phyloP scores from a whole-genome alignment of 2,797 vertebrate genomes.

The Danio jaintianensis region DNA sequence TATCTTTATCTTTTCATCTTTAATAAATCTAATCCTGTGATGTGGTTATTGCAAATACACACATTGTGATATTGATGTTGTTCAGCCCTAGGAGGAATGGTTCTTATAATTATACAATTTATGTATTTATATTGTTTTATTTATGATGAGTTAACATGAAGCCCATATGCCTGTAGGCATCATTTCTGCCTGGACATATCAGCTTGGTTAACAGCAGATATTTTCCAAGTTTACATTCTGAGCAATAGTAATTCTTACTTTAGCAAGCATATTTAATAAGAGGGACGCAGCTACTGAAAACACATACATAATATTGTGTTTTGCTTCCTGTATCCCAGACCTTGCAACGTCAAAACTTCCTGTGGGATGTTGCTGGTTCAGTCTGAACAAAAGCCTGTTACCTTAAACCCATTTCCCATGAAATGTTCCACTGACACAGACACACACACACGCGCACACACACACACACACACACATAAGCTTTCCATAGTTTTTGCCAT shows the following conservation, averaged over 20 bases:
- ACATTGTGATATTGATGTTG: too few relatives aligned
- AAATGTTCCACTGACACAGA: background rate
- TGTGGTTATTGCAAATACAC: too few relatives aligned
- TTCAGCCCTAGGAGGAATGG: too few relatives aligned
- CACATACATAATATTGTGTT: conserved; percentile 14
- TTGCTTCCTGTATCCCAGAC: conserved; percentile 48
- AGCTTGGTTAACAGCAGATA: too few relatives aligned
- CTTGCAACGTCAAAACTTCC: conserved; percentile 40
- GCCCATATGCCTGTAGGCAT: too few relatives aligned
- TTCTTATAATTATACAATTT: too few relatives aligned
- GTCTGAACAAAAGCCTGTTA: conserved; percentile 50
- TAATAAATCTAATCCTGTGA: too few relatives aligned
- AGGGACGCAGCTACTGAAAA: conserved; percentile 5
- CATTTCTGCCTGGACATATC: too few relatives aligned
- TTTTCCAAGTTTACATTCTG: background rate
- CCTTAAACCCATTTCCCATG: conserved; percentile 15
- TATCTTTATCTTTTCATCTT: too few relatives aligned
- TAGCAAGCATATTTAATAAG: background rate
- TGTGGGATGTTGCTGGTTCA: conserved; percentile 45
- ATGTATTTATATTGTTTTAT: too few relatives aligned
- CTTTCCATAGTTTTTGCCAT: background rate
- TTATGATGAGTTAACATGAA: too few relatives aligned
- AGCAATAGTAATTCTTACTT: background rate
- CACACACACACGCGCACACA: background rate
- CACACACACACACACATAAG: background rate